A percentile compares a stretch with the other conserved stretches of the same genome.
These are phyloP conservation scores for Muntiacus reevesi DNA, from an alignment of 2,113 vertebrate genomes.

Conservation along the genomic window DNA sequence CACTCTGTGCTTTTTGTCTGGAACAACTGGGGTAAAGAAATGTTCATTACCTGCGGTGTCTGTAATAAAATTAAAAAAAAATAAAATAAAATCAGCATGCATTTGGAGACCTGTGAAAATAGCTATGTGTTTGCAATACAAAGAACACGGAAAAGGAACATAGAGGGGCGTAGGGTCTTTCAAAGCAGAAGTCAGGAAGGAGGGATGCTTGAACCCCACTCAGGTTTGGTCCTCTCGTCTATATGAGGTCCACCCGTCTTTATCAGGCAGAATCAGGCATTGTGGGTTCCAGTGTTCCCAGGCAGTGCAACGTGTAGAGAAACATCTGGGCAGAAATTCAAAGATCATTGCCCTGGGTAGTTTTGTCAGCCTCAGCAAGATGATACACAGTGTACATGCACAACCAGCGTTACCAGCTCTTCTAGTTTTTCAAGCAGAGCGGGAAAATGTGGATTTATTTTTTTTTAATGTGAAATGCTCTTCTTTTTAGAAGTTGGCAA, in stretches of 20 bases:
- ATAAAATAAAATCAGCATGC: neutral
- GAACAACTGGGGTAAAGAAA: neutral
- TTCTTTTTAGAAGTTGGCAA: neutral
- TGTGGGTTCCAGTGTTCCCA: accelerated
- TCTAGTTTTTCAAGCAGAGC: neutral
- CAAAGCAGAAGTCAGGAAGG: neutral
- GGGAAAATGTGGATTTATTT: neutral
- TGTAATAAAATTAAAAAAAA: neutral
- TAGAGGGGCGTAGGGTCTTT: accelerated
- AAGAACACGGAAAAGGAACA: neutral
- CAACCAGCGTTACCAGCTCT: neutral
- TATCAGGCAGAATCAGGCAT: neutral
- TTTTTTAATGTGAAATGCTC: neutral
- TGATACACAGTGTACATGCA: accelerated
- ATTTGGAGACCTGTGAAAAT: neutral
- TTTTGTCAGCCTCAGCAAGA: neutral
- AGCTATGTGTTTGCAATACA: neutral
- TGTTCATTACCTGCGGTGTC: neutral
- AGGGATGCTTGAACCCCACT: too few relatives aligned
- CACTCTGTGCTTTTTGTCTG: neutral
- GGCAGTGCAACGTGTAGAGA: neutral
- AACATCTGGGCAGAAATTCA: neutral
- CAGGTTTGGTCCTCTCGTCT: neutral
- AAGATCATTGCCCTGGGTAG: neutral
- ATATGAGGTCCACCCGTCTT: accelerated